These are phyloP conservation scores for Ernsta delagoae DNA, from an alignment of 2,888 invertebrate species.

Conservation along the genomic window DNA sequence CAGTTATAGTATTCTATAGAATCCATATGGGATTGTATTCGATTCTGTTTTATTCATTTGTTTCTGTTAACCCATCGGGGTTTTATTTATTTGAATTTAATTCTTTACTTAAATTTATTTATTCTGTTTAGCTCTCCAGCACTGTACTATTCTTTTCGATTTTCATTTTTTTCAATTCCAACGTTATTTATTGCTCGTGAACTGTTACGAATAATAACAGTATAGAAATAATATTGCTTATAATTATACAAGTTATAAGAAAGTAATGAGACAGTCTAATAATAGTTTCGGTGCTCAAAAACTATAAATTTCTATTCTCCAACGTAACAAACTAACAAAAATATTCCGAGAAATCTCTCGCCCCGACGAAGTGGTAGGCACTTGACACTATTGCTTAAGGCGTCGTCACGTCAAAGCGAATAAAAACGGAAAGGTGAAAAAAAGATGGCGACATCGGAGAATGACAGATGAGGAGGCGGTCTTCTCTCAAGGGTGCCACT, in stretches of 20 bases:
- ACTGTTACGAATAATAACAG: too few species aligned
- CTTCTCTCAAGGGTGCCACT: background rate
- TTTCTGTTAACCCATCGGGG: background rate
- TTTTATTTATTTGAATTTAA: background rate
- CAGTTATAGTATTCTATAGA: background rate
- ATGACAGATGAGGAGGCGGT: background rate
- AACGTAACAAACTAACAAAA: background rate
- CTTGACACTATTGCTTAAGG: constrained; percentile 8
- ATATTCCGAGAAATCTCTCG: constrained; percentile 1
- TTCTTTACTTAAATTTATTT: too few species aligned
- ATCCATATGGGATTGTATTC: background rate
- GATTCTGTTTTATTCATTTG: background rate
- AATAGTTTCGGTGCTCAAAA: background rate
- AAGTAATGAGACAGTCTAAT: too few species aligned
- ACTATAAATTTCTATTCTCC: background rate
- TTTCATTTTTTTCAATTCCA: too few species aligned
- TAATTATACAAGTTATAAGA: too few species aligned
- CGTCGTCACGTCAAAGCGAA: constrained; percentile 8
- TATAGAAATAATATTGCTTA: too few species aligned
- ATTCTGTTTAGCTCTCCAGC: too few species aligned
- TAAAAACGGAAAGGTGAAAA: constrained; percentile 2
- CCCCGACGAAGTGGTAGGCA: background rate
- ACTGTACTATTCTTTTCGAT: too few species aligned
- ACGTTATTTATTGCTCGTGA: too few species aligned
- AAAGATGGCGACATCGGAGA: constrained; percentile 2